Base-by-base conservation (phyloP, 2,888 invertebrate genomes). In the Leptarthrus brevirostris region DNA sequence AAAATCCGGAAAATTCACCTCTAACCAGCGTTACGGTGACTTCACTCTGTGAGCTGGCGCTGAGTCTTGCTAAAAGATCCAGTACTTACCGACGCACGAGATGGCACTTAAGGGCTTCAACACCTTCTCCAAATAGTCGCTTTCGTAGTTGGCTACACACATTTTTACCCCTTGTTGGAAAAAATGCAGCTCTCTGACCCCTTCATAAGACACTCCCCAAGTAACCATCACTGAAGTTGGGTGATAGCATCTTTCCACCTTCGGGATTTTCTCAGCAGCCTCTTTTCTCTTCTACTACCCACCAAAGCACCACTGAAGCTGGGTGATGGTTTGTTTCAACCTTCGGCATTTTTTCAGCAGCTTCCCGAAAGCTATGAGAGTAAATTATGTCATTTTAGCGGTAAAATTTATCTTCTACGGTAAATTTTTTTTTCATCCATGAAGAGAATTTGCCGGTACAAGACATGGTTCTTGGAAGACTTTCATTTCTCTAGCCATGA, bases 151-250 rank as follows among this genome's bases (percentile, higher is more conserved):
- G 73, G 71, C 75, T 26, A 74, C 75, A 6, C 54, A 66, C 26
- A 74, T 77, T 78, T 79, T 76, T 44, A 77, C 74, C 74, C 44
- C 44, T 71, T 76, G 61, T 69, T n/a, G 75, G 47, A 75, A 77
- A 72, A 79, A 78, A 77, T 79, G 75, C 18, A 78, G 74, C 6
- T 6, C 36, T 53, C n/a, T n/a, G n/a, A n/a, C n/a, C n/a, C n/a
- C n/a, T n/a, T n/a, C 12, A 22, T 71, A 20, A 5, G 53, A 22
- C 4, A n/a, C 44, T 44, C 12, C 20, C 3, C n/a, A 2, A n/a
- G n/a, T n/a, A n/a, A n/a, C n/a, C n/a, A n/a, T n/a, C n/a, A n/a
- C n/a, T n/a, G n/a, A n/a, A n/a, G n/a, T n/a, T n/a, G n/a, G n/a
- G n/a, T n/a, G n/a, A n/a, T n/a, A n/a, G n/a, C n/a, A n/a, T n/a